These are phyloP conservation scores for Malurus splendens DNA, from an alignment of 2,797 vertebrate genomes.

Conservation along the genomic window DNA sequence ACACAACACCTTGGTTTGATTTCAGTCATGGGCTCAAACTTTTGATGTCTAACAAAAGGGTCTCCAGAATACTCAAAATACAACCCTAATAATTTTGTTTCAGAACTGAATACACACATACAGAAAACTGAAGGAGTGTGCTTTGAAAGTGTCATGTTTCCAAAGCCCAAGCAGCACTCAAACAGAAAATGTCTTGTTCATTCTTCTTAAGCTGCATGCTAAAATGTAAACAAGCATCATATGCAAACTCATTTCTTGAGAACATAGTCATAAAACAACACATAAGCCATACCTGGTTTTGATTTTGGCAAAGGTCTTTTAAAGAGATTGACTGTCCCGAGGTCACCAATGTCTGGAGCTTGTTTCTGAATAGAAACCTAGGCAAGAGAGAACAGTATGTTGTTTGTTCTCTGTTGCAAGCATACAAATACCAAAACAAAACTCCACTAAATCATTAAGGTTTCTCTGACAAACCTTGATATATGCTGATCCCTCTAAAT, in stretches of 20 bases:
- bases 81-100: not conserved
- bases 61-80: not conserved
- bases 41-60: not conserved
- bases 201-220: not conserved
- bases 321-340: conserved; percentile 92
- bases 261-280: not conserved
- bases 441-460: not conserved
- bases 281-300: conserved; percentile 75
- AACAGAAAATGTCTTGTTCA: not conserved
- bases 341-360: conserved; percentile 92
- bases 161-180: not conserved
- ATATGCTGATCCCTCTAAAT: conserved; percentile 93
- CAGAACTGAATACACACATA: not conserved
- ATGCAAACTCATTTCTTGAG: not conserved
- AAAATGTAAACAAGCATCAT: not conserved
- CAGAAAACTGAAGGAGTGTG: not conserved
- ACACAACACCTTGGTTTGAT: not conserved
- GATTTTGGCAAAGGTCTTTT: conserved; percentile 83
- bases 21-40: not conserved
- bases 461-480: conserved; percentile 81
- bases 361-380: conserved; percentile 99
- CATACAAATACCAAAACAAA: not conserved
- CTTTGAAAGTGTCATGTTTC: not conserved
- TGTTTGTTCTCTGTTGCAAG: not conserved
- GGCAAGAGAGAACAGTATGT: not conserved